phyloP scores from a whole-genome alignment of 2,888 invertebrate species.

The Philereme transversata region DNA sequence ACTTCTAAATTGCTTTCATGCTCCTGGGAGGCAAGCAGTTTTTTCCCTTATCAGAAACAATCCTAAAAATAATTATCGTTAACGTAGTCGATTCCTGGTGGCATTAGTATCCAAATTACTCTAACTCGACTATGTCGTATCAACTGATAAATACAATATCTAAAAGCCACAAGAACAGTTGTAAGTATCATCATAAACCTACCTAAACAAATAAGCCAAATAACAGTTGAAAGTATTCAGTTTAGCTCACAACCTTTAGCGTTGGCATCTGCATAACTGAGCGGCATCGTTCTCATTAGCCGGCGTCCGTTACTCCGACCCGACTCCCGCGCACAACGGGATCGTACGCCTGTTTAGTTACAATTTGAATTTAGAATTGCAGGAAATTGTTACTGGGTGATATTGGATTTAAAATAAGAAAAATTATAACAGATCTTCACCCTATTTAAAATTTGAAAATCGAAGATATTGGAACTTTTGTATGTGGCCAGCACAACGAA shows the following conservation, averaged over 20 bases:
- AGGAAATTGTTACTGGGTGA: conserved; percentile 27
- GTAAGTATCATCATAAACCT: conserved; percentile 13
- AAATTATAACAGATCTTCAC: not conserved
- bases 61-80: no score
- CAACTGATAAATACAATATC: no score
- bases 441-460: no score
- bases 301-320: conserved; percentile 74
- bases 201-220: conserved; percentile 26
- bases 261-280: conserved; percentile 76
- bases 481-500: not conserved
- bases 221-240: conserved; percentile 42
- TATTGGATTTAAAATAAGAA: not conserved
- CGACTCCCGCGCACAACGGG: conserved; percentile 67
- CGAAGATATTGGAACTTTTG: not conserved
- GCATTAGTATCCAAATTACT: no score
- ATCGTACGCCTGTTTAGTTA: conserved; percentile 47
- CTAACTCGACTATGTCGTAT: no score
- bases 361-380: conserved; percentile 53
- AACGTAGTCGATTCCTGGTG: no score
- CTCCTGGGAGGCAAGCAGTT: no score
- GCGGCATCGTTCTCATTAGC: conserved; percentile 78
- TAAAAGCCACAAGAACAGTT: conserved; percentile 4
- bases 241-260: conserved; percentile 45
- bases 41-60: no score
- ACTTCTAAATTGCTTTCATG: no score